Evolutionary conservation across 1,140 invertebrate species (phyloP).

Genomic region (Cyphomyrmex costatus): DNA sequence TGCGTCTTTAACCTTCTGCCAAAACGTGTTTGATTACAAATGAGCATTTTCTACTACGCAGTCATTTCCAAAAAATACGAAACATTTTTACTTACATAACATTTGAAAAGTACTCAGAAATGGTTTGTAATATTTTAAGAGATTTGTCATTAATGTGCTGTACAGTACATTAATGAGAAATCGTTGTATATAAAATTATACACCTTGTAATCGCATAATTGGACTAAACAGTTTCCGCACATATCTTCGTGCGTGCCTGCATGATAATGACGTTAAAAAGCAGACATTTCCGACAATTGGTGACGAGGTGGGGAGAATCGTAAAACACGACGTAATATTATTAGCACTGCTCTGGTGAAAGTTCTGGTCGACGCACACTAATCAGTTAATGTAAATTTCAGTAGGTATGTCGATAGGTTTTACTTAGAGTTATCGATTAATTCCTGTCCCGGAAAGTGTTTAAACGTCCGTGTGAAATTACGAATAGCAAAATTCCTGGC

Average conservation of each 20-base stretch:
- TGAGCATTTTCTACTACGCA: neutral
- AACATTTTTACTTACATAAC: neutral
- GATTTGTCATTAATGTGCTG: neutral
- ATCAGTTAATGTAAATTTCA: conserved; percentile 62
- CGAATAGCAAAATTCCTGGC: conserved; percentile 3
- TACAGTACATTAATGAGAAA: too few relatives aligned
- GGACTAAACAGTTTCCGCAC: conserved; percentile 6
- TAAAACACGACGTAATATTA: conserved; percentile 68
- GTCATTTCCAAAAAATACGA: neutral
- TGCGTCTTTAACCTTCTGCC: neutral
- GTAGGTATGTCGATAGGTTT: conserved; percentile 56
- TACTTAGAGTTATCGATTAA: conserved; percentile 14
- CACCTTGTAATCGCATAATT: neutral
- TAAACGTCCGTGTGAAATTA: neutral
- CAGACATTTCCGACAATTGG: conserved; percentile 45
- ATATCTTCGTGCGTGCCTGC: neutral
- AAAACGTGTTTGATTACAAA: neutral
- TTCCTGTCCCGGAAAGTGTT: neutral
- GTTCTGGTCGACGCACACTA: conserved; percentile 42
- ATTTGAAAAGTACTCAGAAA: neutral
- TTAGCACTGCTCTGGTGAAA: conserved; percentile 70
- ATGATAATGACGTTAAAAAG: neutral
- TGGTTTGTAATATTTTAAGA: neutral
- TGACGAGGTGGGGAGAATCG: conserved; percentile 59
- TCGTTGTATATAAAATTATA: neutral